Conservation (phyloP, 2,797 vertebrate genomes). For the Melanotaenia parkinsoni region DNA sequence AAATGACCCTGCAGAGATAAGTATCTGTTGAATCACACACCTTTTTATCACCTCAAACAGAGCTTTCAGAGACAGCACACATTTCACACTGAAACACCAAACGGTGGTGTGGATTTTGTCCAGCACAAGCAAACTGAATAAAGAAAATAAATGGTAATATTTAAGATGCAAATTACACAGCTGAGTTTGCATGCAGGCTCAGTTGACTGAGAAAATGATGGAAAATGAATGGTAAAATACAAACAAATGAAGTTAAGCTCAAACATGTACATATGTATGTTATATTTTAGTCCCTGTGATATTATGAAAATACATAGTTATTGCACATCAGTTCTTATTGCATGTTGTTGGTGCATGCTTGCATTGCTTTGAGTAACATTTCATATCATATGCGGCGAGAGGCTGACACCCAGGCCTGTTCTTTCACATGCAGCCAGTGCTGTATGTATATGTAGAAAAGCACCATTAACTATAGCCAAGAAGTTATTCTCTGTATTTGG, state of each 20-base stretch:
- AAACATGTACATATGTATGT: background rate
- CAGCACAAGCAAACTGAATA: background rate
- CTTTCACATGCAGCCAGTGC: too few species aligned
- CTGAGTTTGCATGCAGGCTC: too few species aligned
- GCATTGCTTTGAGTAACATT: too few species aligned
- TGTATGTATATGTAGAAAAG: too few species aligned
- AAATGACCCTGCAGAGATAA: conserved; percentile 44
- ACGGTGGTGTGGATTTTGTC: background rate
- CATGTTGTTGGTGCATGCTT: too few species aligned
- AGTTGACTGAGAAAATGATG: background rate
- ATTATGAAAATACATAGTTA: background rate
- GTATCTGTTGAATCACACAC: conserved; percentile 25
- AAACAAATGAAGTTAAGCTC: background rate
- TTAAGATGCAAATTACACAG: conserved; percentile 33
- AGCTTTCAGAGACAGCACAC: background rate
- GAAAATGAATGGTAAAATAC: background rate
- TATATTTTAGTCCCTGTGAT: background rate
- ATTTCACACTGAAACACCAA: conserved; percentile 6
- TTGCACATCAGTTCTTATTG: too few species aligned
- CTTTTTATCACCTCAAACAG: conserved; percentile 24
- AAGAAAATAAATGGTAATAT: conserved; percentile 10
- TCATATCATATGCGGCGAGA: too few species aligned
- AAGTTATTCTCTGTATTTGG: too few species aligned
- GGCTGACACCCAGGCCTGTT: too few species aligned
- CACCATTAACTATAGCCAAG: too few species aligned